phyloP scores from a whole-genome alignment of 1,140 invertebrate species.

The Asobara japonica region DNA sequence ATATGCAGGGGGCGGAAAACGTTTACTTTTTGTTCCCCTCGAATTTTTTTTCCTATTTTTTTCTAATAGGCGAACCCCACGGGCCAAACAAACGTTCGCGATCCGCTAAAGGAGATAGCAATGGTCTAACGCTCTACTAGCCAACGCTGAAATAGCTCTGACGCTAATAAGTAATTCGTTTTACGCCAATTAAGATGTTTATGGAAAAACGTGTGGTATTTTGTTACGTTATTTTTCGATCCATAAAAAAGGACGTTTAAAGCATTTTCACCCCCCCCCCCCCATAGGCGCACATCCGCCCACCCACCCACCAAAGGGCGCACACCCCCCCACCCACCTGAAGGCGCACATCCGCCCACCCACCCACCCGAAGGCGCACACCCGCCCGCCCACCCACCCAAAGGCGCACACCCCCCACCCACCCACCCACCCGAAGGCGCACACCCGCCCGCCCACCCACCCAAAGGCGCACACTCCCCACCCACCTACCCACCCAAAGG shows the following conservation, averaged over 20 bases:
- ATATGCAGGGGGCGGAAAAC: conserved; percentile 34
- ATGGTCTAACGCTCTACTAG: conserved; percentile 54
- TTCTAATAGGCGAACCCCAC: conserved; percentile 18
- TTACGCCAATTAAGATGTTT: conserved; percentile 31
- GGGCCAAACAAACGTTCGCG: conserved; percentile 42
- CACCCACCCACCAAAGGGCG: too few relatives aligned
- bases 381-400: too few relatives aligned
- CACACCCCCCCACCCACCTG: too few relatives aligned
- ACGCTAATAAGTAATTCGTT: conserved; percentile 45
- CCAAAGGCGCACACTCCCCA: too few relatives aligned
- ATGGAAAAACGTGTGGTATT: conserved; percentile 18
- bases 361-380: too few relatives aligned
- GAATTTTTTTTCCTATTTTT: not conserved
- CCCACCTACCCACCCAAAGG: too few relatives aligned
- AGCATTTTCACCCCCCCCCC: too few relatives aligned
- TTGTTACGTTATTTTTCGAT: conserved; percentile 24
- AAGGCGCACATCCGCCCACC: too few relatives aligned
- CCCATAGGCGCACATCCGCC: too few relatives aligned
- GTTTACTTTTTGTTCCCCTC: conserved; percentile 4
- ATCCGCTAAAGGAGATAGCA: conserved; percentile 39
- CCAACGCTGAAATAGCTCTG: conserved; percentile 51
- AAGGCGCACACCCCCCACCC: too few relatives aligned
- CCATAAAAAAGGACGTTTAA: not conserved
- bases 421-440: too few relatives aligned
- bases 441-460: too few relatives aligned